Base-by-base conservation (phyloP, 2,888 invertebrate genomes). In the Aproaerema taeniolella region DNA sequence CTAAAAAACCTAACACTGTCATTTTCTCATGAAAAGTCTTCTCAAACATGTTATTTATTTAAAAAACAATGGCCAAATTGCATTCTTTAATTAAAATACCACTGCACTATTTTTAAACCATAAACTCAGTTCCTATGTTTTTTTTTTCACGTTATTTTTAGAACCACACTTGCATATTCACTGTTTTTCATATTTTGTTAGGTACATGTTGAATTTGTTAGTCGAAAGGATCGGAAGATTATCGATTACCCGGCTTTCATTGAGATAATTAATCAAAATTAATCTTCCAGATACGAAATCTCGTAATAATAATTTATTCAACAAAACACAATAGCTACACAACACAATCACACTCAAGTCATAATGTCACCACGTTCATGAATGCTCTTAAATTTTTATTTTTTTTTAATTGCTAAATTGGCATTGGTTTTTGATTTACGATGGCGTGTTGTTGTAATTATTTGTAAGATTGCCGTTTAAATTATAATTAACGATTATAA, bases 61-160 rank as follows among this genome's bases (percentile, higher is more conserved):
- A 38, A 51, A 50, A 43, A 60, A 69, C 69, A 67, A 66, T 67
- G 57, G 50, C 55, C 46, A 39, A 43, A 16, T 42, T 71, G 68
- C 74, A 76, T 65, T 66, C 61, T 60, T 59, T 68, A 51, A 66
- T 64, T 58, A 72, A 62, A 58, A 55, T 61, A 9, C 17, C 12
- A 30, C 66, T 73, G 68, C 75, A 78, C 73, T 72, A 71, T 64
- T 65, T 64, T 64, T 66, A 70, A 28, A 26, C 11, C n/a, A n/a
- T n/a, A n/a, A n/a, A n/a, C n/a, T n/a, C 41, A 49, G 50, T 45
- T 45, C 45, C 36, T 42, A 47, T 48, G 55, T 55, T 52, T 63
- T 61, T 61, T 63, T 66, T 67, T 65, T 61, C 55, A 58, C 57
- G 53, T 73, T 74, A 68, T 67, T 67, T 63, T 62, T 61, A 64